Evolutionary conservation across 2,113 vertebrate genomes (phyloP).

Genomic region (Melospiza melodia): DNA sequence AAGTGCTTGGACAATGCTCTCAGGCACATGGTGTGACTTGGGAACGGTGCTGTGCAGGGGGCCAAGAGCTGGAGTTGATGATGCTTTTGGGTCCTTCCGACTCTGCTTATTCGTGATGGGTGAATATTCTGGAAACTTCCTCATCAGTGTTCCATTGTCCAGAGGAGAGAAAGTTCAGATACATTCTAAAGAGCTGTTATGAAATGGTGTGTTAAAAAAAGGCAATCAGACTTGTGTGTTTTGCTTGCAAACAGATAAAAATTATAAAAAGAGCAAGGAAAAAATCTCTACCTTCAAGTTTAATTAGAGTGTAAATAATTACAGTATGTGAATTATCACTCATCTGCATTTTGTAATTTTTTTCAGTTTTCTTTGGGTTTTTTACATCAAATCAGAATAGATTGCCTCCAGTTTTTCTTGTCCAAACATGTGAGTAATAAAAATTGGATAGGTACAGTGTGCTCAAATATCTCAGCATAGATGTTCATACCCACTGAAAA

Average conservation of each 20-base stretch:
- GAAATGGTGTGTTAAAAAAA: not conserved
- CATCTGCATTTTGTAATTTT: slow-evolving; percentile 1
- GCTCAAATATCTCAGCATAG: not conserved
- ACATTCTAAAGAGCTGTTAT: not conserved
- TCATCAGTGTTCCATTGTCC: not conserved
- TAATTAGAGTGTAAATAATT: slow-evolving; percentile 21
- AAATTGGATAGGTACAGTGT: not conserved
- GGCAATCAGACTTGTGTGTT: not conserved
- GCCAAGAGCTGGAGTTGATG: not conserved
- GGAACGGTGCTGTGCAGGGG: not conserved
- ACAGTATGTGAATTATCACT: not conserved
- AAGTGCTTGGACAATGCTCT: not conserved
- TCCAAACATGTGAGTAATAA: not conserved
- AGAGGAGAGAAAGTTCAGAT: not conserved
- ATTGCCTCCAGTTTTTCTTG: slow-evolving; percentile 12
- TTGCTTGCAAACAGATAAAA: not conserved
- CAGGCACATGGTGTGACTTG: not conserved
- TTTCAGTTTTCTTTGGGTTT: not conserved
- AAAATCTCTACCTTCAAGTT: not conserved
- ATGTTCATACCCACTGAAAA: not conserved
- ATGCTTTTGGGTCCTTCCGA: not conserved
- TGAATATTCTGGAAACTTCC: not conserved
- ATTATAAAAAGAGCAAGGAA: not conserved
- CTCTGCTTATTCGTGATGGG: not conserved
- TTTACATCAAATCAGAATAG: not conserved